Percentiles rank a stretch among this genome's conserved stretches.
Conservation (phyloP, 2,113 vertebrate species). For the Ellobius talpinus region DNA sequence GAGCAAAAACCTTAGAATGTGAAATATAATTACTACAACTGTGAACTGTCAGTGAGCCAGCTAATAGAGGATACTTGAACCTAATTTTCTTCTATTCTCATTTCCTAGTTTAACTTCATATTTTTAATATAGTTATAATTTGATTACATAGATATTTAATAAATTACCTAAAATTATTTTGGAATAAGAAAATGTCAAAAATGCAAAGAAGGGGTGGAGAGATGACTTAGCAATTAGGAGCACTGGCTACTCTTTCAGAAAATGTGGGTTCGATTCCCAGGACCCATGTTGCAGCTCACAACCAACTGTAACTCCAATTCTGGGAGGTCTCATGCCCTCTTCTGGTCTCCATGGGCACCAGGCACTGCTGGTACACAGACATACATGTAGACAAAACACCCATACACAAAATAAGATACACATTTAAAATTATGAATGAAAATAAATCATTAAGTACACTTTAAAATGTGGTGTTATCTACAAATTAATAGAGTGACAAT, state of each 20-base stretch:
- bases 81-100: constrained; percentile 6
- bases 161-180: constrained; percentile 65
- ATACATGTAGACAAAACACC: not conserved
- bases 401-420: not conserved
- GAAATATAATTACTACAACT: not conserved
- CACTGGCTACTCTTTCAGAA: no score
- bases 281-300: not conserved
- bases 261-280: not conserved
- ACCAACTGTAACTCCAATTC: not conserved
- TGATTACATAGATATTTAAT: not conserved
- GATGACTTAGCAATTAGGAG: not conserved
- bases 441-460: constrained; percentile 46
- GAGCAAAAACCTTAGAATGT: not conserved
- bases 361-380: not conserved
- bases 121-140: not conserved
- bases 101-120: not conserved
- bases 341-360: not conserved
- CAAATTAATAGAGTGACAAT: constrained; percentile 16
- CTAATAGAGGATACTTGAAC: not conserved
- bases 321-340: not conserved
- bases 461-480: constrained; percentile 39
- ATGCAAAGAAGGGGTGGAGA: not conserved
- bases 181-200: not conserved
- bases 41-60: not conserved
- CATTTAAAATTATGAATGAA: not conserved